Conservation (phyloP, 2,888 invertebrate genomes). For the Ceratothoa steindachneri region DNA sequence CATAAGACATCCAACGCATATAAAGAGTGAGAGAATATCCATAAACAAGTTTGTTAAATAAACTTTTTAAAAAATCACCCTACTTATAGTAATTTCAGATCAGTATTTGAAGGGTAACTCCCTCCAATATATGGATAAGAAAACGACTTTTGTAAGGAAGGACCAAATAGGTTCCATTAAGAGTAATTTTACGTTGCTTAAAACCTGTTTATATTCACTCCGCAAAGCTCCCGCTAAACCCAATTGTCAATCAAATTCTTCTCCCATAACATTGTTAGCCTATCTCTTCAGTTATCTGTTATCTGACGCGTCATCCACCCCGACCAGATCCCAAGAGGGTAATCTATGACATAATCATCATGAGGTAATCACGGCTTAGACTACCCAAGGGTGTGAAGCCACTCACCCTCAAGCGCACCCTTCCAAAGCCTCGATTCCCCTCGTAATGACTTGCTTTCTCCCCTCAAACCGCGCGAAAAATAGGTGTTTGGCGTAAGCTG, state of each 20-base stretch:
- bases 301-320: background rate
- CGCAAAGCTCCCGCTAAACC: background rate
- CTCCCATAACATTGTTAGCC: background rate
- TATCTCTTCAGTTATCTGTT: background rate
- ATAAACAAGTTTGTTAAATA: too few species aligned
- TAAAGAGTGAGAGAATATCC: too few species aligned
- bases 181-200: background rate
- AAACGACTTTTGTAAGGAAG: too few species aligned
- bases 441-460: background rate
- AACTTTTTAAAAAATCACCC: too few species aligned
- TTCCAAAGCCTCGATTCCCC: background rate
- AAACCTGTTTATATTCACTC: background rate
- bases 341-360: conserved; percentile 10
- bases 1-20: too few species aligned
- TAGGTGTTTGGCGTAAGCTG: background rate
- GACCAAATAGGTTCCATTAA: too few species aligned
- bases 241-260: conserved; percentile 7
- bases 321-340: background rate
- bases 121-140: too few species aligned
- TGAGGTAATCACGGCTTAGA: conserved; percentile 6
- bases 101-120: too few species aligned
- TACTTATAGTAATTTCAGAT: too few species aligned
- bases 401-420: background rate
- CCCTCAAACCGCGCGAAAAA: background rate
- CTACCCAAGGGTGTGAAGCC: conserved; percentile 1